These are phyloP conservation scores for Conchocele bisecta DNA, from an alignment of 2,888 invertebrate species.

Conservation along the genomic window DNA sequence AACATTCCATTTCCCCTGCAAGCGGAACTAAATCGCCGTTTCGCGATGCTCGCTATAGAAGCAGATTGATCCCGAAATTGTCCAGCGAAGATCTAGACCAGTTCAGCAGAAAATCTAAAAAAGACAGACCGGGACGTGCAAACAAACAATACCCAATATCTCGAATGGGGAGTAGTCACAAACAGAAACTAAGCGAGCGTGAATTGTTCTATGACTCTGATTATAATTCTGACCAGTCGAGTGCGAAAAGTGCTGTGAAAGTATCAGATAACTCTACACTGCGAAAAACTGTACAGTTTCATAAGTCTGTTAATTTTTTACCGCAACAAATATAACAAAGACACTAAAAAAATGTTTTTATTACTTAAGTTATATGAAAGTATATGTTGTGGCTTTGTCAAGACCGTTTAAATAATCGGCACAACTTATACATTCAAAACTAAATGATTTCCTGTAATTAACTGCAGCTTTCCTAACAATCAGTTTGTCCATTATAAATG, in stretches of 20 bases:
- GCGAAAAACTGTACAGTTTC: conserved; percentile 49
- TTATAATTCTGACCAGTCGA: conserved; percentile 34
- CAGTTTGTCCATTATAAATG: too few relatives aligned
- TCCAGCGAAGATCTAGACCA: conserved; percentile 17
- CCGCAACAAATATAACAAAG: too few relatives aligned
- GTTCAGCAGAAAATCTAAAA: conserved; percentile 6
- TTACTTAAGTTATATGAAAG: too few relatives aligned
- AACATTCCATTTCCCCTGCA: too few relatives aligned
- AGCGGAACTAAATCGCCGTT: too few relatives aligned
- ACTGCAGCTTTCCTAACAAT: too few relatives aligned
- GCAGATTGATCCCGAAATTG: conserved; percentile 10
- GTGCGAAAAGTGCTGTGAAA: conserved; percentile 18
- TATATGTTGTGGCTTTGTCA: too few relatives aligned
- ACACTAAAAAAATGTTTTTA: too few relatives aligned
- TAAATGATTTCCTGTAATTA: too few relatives aligned
- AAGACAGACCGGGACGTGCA: neutral
- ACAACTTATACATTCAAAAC: too few relatives aligned
- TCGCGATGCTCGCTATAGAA: too few relatives aligned
- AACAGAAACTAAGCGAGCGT: conserved; percentile 21
- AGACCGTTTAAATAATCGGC: too few relatives aligned
- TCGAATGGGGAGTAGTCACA: conserved; percentile 32
- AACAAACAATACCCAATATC: conserved; percentile 41
- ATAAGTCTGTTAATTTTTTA: conserved; percentile 26
- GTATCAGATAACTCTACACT: neutral
- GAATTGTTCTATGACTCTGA: conserved; percentile 47